phyloP scores from a whole-genome alignment of 2,113 vertebrate species.

The Dinomys branickii region DNA sequence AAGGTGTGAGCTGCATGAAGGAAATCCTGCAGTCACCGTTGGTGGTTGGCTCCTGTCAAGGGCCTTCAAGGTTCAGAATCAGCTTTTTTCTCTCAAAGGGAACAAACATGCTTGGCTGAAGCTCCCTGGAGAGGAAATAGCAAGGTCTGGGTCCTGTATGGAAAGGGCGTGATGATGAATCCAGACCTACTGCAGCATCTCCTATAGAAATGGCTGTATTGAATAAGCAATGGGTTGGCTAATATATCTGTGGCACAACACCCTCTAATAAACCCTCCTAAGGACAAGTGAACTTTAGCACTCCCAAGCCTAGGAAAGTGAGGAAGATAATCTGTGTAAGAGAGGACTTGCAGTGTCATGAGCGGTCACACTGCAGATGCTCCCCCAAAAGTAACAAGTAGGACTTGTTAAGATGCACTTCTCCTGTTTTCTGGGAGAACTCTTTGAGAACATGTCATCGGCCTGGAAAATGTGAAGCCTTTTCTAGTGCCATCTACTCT shows the following conservation, averaged over 20 bases:
- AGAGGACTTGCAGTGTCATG: neutral
- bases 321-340: neutral
- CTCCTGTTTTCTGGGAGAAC: neutral
- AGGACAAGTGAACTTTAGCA: neutral
- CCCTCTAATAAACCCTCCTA: neutral
- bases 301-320: too few species aligned
- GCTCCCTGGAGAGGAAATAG: too few species aligned
- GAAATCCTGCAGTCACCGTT: neutral
- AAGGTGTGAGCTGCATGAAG: neutral
- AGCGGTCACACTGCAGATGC: neutral
- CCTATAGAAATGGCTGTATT: neutral
- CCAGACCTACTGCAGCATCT: neutral
- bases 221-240: neutral
- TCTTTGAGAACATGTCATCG: too few species aligned
- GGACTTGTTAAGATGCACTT: neutral
- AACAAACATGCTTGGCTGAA: too few species aligned
- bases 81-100: too few species aligned
- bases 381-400: neutral
- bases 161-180: neutral
- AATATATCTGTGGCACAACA: neutral
- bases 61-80: too few species aligned
- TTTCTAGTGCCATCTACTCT: too few species aligned
- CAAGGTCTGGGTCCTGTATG: too few species aligned
- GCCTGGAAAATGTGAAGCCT: too few species aligned
- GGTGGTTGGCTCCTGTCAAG: too few species aligned